phyloP scores from a whole-genome alignment of 92 coral and sea anemone genomes.

The Meandrina meandrites region DNA sequence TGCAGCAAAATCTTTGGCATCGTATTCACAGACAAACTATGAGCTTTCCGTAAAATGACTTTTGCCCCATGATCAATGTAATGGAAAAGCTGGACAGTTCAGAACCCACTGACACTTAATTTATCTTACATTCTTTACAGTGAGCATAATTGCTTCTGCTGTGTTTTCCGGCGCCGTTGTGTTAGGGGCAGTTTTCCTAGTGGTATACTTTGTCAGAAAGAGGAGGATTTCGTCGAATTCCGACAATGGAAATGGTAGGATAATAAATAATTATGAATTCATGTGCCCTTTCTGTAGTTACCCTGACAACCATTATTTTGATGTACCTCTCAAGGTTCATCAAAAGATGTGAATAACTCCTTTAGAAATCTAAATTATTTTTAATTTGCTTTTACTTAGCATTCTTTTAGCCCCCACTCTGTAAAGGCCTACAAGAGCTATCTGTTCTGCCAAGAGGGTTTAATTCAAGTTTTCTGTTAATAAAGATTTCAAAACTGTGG shows the following conservation, averaged over 20 bases:
- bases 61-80: no score
- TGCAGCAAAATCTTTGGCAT: background rate
- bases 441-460: no score
- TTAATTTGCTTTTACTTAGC: no score
- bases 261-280: background rate
- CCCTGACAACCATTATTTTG: background rate
- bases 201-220: background rate
- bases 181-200: background rate
- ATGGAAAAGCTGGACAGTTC: background rate
- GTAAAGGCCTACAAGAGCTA: no score
- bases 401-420: no score
- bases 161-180: slow-evolving; percentile 1
- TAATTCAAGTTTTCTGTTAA: no score
- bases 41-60: no score
- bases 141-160: background rate
- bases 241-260: background rate
- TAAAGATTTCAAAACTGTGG: background rate
- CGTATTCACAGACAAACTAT: no score
- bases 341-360: no score
- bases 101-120: background rate
- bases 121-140: background rate
- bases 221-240: background rate
- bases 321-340: no score
- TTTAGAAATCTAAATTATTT: no score
- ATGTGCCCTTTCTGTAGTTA: no score